A percentile compares a stretch with the other conserved stretches of the same genome.
These are phyloP conservation scores for Benthosema pterotum DNA, from an alignment of 2,797 vertebrate genomes.

Conservation along the genomic window DNA sequence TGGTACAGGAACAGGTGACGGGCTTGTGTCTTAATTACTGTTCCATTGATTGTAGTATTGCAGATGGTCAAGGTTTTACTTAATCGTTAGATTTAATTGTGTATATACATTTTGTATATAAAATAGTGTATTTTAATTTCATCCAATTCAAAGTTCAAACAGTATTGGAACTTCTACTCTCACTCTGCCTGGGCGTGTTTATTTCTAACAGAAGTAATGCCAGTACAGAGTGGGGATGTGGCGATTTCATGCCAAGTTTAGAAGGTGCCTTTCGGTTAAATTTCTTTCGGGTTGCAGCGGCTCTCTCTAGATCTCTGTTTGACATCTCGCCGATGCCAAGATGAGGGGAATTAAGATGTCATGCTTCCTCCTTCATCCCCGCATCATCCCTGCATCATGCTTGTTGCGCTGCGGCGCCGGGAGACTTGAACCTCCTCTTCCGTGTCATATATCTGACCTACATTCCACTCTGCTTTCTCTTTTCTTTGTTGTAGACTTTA, in stretches of 20 bases:
- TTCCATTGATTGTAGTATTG: no score
- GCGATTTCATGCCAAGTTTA: constrained; percentile 4
- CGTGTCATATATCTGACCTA: constrained; percentile 57
- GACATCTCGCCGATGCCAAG: constrained; percentile 41
- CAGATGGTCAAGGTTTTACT: no score
- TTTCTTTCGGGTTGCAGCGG: constrained; percentile 10
- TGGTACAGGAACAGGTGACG: no score
- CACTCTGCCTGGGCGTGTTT: no score
- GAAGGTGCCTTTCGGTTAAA: constrained; percentile 14
- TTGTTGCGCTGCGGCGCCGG: background rate
- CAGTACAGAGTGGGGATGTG: constrained; percentile 17
- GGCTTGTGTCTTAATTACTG: no score
- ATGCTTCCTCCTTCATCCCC: constrained; percentile 35
- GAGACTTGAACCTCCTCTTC: constrained; percentile 36
- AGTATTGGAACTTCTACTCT: no score
- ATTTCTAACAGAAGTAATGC: constrained; percentile 33
- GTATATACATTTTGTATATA: no score
- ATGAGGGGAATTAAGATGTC: constrained; percentile 50
- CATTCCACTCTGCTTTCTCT: constrained; percentile 47
- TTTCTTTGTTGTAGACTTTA: no score
- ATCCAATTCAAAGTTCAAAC: no score
- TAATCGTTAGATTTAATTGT: no score
- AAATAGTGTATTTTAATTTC: no score
- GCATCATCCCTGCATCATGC: constrained; percentile 29
- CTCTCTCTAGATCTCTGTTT: constrained; percentile 33